These are phyloP conservation scores for Monochamus saltuarius DNA, from an alignment of 1,140 invertebrate species.

Conservation along the genomic window DNA sequence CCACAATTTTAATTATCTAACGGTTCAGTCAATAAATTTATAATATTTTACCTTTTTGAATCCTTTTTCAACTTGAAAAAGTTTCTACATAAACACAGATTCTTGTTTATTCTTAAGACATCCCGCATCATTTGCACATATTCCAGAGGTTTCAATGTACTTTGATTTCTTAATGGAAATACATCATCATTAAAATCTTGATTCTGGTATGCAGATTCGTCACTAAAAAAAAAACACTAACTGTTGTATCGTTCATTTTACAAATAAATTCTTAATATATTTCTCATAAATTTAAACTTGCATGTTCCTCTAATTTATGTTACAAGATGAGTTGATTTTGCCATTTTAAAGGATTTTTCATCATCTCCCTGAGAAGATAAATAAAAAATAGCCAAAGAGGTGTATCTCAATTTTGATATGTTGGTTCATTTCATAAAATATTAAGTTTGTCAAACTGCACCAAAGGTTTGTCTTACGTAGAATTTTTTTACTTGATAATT, in stretches of 20 bases:
- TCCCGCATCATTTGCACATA: conserved; percentile 90
- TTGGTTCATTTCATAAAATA: too few relatives aligned
- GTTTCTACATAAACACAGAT: conserved; percentile 89
- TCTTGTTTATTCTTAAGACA: conserved; percentile 89
- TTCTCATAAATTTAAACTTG: not conserved
- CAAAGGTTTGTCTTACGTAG: too few relatives aligned
- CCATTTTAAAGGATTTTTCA: too few relatives aligned
- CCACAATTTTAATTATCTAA: too few relatives aligned
- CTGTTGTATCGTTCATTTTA: not conserved
- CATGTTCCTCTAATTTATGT: too few relatives aligned
- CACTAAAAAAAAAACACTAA: conserved; percentile 34
- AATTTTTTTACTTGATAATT: too few relatives aligned
- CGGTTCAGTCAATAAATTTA: too few relatives aligned
- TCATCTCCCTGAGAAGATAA: too few relatives aligned
- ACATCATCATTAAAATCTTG: conserved; percentile 42
- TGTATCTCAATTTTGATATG: too few relatives aligned
- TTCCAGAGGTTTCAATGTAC: conserved; percentile 59
- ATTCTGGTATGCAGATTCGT: conserved; percentile 54
- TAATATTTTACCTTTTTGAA: conserved; percentile 63
- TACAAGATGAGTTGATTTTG: too few relatives aligned
- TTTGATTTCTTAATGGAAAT: conserved; percentile 52
- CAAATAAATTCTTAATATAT: not conserved
- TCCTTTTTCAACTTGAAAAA: conserved; percentile 83
- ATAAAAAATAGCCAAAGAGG: too few relatives aligned
- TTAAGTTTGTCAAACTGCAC: too few relatives aligned